Evolutionary conservation across 2,888 invertebrate species (phyloP), one percentile per base, ranked within the genome.

Genomic region (Dynastes tityus): DNA sequence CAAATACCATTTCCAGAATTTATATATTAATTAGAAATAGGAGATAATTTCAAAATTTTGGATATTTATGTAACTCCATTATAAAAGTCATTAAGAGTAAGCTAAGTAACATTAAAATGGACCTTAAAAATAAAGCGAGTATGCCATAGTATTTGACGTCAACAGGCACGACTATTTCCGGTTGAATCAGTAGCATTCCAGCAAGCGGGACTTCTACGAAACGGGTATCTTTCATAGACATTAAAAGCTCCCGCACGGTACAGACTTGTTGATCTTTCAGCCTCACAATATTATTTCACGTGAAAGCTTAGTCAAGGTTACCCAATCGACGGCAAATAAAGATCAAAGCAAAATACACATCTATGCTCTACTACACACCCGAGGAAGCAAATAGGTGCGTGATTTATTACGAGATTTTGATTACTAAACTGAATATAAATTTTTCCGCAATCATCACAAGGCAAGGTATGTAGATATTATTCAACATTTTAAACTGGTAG

Each of bases 301-400:
- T 73, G 73, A 61, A 67, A 73, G 29, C 29, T 29, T 51, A 58
- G 40, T 58, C 58, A 73, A 73, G 73, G 73, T 73, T 73, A 61
- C 73, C 16, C 73, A 55, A 73, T 73, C 40, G 2, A 22, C 40
- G 58, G 16, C 11, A 27, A 73, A 40, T 58, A 61, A 73, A 73
- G 73, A 73, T 73, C 73, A 73, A 73, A 73, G 73, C 16, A 55
- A 73, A 40, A 16, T 58, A 58, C 40, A 58, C 37, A 58, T 73
- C n/a, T 53, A 70, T 8, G 45, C 45, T 45, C 29, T 70, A 22
- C 53, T 51, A n/a, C 53, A 70, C 53, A 1, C 29, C 6, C n/a
- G 3, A 58, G 37, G 22, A 32, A 55, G 71, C 8, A 71, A 71
- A 71, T 71, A 58, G 16, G n/a, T 55, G 29, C 2, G 11, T 11